Base-by-base conservation (phyloP, 2,797 vertebrate genomes). In the Heliangelus exortis region DNA sequence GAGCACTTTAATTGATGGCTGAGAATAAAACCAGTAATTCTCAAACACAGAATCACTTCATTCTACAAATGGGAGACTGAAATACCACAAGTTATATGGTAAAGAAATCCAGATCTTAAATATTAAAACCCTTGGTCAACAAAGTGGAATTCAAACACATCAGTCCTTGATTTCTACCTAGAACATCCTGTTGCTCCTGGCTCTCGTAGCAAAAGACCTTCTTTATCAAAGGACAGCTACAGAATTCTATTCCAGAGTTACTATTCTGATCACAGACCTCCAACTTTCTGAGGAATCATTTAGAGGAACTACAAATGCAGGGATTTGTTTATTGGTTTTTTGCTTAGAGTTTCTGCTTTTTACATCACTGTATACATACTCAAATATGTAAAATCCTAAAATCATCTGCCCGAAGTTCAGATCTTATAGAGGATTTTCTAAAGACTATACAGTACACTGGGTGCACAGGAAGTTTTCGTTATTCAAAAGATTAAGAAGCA, bases 251-350 rank as follows among this genome's bases (percentile, higher is more conserved):
- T 16, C 29, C 20, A 33, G n/a, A 72, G 50, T 26, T 31, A 53
- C 15, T 51, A 7, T 28, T 72, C 43, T 53, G 28, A 54, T 39
- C 10, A 50, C 39, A 80, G 63, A 39, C 21, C 12, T 51, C 23
- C 22, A 41, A 19, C 28, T 53, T 71, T 28, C 61, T 18, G 4
- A 71, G 14, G 51, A 65, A 77, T 15, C 23, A 31, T 51, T 76
- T 25, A 57, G 25, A 63, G 14, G 28, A 91, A 47, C 16, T 36
- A 67, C 0, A 0, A 67, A 68, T 10, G 12, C 1, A 5, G 8
- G 17, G 48, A 12, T 29, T 43, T 69, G 45, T 61, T 61, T 51
- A 14, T 39, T 41, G 22, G 19, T 0, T 9, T 77, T 81, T 31
- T 22, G 26, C 36, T 67, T 50, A 17, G 33, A 15, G 7, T 26